phyloP scores from a whole-genome alignment of 2,113 vertebrate species.

The zebrafish (Danio rerio) region DNA sequence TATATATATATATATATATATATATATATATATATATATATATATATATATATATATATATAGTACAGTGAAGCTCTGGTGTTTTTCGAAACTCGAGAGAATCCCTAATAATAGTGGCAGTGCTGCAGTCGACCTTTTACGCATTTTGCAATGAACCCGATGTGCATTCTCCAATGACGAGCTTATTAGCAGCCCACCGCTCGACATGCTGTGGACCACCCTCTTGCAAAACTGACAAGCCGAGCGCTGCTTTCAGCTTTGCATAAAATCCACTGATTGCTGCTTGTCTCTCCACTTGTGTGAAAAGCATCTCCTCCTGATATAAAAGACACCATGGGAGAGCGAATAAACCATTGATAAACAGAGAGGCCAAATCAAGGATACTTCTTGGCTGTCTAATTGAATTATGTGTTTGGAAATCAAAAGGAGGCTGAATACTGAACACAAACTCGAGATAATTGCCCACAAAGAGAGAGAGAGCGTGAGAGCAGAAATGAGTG shows the following conservation, averaged over 20 bases:
- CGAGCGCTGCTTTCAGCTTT: constrained; percentile 53
- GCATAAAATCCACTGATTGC: constrained; percentile 55
- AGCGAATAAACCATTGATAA: constrained; percentile 35
- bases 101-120: background rate
- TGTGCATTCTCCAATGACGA: constrained; percentile 57
- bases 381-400: constrained; percentile 49
- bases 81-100: too few relatives aligned
- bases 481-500: constrained; percentile 44
- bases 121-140: background rate
- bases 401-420: constrained; percentile 51
- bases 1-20: too few relatives aligned
- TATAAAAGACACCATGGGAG: constrained; percentile 38
- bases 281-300: constrained; percentile 25
- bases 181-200: constrained; percentile 54
- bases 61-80: too few relatives aligned
- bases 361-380: constrained; percentile 15
- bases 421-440: constrained; percentile 32
- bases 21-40: too few relatives aligned
- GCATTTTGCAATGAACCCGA: constrained; percentile 35
- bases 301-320: constrained; percentile 49
- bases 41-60: too few relatives aligned
- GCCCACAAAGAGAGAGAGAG: constrained; percentile 14
- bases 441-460: constrained; percentile 55
- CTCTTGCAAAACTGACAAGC: constrained; percentile 62
- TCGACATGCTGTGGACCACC: constrained; percentile 56